Conservation (phyloP, 2,113 vertebrate species). For the Mystacornis crossleyi region DNA sequence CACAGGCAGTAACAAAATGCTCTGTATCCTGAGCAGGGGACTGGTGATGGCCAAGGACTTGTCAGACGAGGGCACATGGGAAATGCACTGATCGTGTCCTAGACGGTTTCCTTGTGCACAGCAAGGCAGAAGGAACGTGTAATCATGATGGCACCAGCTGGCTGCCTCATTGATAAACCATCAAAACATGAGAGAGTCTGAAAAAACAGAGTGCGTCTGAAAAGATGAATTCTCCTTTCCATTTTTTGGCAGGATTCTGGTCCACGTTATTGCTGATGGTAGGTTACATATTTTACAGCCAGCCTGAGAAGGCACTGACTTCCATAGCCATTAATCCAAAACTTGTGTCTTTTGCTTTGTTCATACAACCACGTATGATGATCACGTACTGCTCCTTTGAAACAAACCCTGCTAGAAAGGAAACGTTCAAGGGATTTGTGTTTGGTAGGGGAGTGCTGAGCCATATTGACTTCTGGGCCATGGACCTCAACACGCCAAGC, state of each 20-base stretch:
- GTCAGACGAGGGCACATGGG: neutral
- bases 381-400: neutral
- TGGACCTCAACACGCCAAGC: neutral
- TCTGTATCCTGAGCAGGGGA: neutral
- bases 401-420: neutral
- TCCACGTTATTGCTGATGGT: neutral
- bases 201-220: rapidly evolving
- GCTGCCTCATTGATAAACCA: neutral
- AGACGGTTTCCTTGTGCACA: neutral
- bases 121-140: neutral
- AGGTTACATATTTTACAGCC: neutral
- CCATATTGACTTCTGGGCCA: neutral
- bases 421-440: neutral
- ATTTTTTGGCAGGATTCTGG: neutral
- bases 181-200: rapidly evolving
- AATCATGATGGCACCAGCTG: neutral
- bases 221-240: neutral
- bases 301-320: neutral
- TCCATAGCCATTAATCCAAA: neutral
- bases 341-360: neutral
- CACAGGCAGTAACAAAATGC: neutral
- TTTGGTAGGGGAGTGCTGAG: neutral
- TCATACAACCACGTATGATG: neutral
- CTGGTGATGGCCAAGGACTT: neutral
- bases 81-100: neutral